Percentiles rank a stretch among this genome's conserved stretches.
Conservation (phyloP, 1,140 invertebrate genomes). For the Macrocentrus cingulum region DNA sequence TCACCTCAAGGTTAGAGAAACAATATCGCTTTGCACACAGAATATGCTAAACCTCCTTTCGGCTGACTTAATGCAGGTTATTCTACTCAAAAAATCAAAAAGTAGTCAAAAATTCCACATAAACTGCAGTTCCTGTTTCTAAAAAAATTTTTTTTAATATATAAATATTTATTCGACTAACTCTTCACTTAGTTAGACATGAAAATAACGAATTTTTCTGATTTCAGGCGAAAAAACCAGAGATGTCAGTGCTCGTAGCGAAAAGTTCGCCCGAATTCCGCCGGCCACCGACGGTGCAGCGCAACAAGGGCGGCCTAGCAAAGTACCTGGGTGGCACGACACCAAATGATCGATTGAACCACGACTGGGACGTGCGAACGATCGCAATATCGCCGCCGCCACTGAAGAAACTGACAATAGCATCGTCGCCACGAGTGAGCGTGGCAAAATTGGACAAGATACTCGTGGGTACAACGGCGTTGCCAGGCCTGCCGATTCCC, state of each 20-base stretch:
- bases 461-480: slow-evolving; percentile 34
- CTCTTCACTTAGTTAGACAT: neutral
- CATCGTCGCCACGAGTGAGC: slow-evolving; percentile 39
- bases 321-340: slow-evolving; percentile 45
- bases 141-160: too few species aligned
- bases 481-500: slow-evolving; percentile 42
- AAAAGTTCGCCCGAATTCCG: slow-evolving; percentile 53
- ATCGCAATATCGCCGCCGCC: slow-evolving; percentile 39
- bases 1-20: too few species aligned
- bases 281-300: slow-evolving; percentile 50
- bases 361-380: slow-evolving; percentile 44
- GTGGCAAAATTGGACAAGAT: slow-evolving; percentile 47
- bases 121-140: too few species aligned
- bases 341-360: slow-evolving; percentile 27
- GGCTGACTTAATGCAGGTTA: too few species aligned
- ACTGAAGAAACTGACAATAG: slow-evolving; percentile 37
- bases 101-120: too few species aligned
- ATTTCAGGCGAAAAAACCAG: slow-evolving; percentile 31
- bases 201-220: neutral
- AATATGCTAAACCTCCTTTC: too few species aligned
- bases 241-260: slow-evolving; percentile 51
- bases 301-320: slow-evolving; percentile 51
- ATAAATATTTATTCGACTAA: too few species aligned
- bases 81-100: too few species aligned
- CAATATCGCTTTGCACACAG: too few species aligned